Conservation (phyloP, 2,888 invertebrate species). For the Argyresthia albistria region DNA sequence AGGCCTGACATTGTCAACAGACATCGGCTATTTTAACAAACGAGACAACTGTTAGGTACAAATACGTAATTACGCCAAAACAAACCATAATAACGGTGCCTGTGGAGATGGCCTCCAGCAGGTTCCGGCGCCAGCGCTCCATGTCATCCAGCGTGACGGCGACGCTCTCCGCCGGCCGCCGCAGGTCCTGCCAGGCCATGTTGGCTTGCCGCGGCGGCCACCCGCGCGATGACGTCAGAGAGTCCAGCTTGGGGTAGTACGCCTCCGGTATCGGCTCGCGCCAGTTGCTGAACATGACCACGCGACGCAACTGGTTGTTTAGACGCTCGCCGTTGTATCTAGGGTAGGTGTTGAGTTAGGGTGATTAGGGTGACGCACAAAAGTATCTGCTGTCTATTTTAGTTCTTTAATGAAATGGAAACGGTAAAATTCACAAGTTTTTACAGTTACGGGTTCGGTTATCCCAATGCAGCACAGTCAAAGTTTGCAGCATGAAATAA, state of each 20-base stretch:
- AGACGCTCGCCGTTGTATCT: slow-evolving; percentile 86
- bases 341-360: not conserved
- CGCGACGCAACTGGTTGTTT: slow-evolving; percentile 77
- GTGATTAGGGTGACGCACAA: no score
- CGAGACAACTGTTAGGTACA: no score
- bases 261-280: slow-evolving; percentile 81
- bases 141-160: slow-evolving; percentile 76
- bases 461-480: no score
- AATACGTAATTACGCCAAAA: no score
- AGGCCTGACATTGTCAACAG: no score
- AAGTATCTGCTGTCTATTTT: no score
- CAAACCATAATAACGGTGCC: no score
- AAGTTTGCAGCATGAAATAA: no score
- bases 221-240: slow-evolving; percentile 77
- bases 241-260: slow-evolving; percentile 87
- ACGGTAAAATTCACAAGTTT: no score
- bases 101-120: slow-evolving; percentile 82
- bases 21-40: no score
- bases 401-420: no score
- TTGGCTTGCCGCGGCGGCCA: slow-evolving; percentile 80
- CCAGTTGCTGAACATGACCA: slow-evolving; percentile 76
- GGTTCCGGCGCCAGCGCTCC: slow-evolving; percentile 81
- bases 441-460: no score
- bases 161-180: slow-evolving; percentile 75
- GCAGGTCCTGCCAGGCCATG: slow-evolving; percentile 74